Conservation (phyloP, 2,888 invertebrate genomes). For the Sacculina carcini region DNA sequence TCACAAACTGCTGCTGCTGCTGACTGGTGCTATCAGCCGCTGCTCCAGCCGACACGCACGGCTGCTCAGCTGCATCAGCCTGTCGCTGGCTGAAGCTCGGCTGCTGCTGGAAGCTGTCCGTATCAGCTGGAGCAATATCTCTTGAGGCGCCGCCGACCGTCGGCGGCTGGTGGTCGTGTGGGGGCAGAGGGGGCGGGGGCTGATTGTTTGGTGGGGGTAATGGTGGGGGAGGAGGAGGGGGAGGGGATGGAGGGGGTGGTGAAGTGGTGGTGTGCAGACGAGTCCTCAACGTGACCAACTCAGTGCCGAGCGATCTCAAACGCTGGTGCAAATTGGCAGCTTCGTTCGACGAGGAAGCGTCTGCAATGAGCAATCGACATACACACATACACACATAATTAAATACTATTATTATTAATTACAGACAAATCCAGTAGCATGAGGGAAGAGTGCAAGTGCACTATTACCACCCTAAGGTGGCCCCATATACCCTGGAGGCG, state of each 20-base stretch:
- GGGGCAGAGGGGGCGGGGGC: slow-evolving; percentile 16
- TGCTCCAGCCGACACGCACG: too few species aligned
- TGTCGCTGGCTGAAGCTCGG: too few species aligned
- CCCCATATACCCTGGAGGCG: too few species aligned
- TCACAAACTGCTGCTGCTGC: too few species aligned
- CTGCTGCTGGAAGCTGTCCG: too few species aligned
- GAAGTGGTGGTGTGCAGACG: slow-evolving; percentile 47
- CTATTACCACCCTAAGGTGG: too few species aligned
- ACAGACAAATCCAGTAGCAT: too few species aligned
- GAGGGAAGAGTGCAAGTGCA: too few species aligned
- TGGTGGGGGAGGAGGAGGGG: slow-evolving; percentile 8
- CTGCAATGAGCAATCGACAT: slow-evolving; percentile 26
- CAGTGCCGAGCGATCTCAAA: slow-evolving; percentile 63
- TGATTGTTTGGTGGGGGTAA: slow-evolving; percentile 8
- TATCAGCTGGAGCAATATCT: too few species aligned
- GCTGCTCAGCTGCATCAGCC: too few species aligned
- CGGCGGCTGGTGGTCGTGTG: slow-evolving; percentile 17
- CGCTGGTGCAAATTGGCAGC: slow-evolving; percentile 77
- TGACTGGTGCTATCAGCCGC: too few species aligned
- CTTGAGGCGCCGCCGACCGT: slow-evolving; percentile 19
- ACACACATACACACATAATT: slow-evolving; percentile 7
- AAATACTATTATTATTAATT: too few species aligned
- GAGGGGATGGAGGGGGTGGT: slow-evolving; percentile 14
- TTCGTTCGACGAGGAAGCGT: slow-evolving; percentile 82
- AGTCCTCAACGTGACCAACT: slow-evolving; percentile 70